These are phyloP conservation scores for Rosalia funebris DNA, from an alignment of 2,888 invertebrate species.

Conservation along the genomic window DNA sequence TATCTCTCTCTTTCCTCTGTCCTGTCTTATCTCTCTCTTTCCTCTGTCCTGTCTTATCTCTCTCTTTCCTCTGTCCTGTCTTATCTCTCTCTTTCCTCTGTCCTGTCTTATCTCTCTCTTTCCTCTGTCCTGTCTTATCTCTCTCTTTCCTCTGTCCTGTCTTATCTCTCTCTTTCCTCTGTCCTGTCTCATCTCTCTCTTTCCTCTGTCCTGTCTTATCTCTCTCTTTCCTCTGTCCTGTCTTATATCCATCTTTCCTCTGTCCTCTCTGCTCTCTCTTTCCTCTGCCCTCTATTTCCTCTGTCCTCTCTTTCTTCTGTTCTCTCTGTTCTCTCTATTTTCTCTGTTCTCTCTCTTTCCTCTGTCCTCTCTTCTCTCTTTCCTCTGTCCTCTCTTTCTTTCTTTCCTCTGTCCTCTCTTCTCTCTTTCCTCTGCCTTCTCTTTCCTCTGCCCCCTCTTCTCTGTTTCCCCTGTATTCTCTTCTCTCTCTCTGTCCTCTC, in stretches of 20 bases:
- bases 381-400: not conserved
- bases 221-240: not conserved
- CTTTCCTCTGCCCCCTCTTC: not conserved
- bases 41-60: not conserved
- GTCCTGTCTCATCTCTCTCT: not conserved
- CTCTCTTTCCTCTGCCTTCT: not conserved
- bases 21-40: not conserved
- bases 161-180: not conserved
- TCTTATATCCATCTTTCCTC: not conserved
- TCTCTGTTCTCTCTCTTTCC: not conserved
- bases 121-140: not conserved
- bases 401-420: not conserved
- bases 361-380: slow-evolving; percentile 8
- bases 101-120: not conserved
- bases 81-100: not conserved
- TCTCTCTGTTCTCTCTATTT: not conserved
- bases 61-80: not conserved
- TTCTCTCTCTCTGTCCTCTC: not conserved
- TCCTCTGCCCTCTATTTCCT: not conserved
- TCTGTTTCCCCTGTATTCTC: not conserved
- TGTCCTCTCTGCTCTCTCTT: not conserved
- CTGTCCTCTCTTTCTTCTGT: not conserved
- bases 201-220: not conserved
- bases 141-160: not conserved
- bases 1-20: not conserved